phyloP scores from a whole-genome alignment of 2,797 vertebrate species.

The Etheostoma perlongum region DNA sequence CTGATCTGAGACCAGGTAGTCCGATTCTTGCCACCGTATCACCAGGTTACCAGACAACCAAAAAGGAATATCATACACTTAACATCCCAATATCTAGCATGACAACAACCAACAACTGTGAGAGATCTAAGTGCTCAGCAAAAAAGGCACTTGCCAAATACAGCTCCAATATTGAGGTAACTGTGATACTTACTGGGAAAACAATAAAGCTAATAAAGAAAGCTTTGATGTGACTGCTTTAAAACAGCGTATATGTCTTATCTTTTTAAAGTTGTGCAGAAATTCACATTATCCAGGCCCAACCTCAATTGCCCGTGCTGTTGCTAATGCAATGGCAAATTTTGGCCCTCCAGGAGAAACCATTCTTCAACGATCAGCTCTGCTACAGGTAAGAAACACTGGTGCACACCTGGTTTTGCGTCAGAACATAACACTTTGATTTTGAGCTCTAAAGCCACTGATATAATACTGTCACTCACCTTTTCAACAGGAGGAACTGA shows the following conservation, averaged over 20 bases:
- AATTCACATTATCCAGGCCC: constrained; percentile 49
- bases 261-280: constrained; percentile 65
- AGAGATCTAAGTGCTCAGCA: constrained; percentile 55
- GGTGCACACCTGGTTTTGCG: neutral
- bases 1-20: constrained; percentile 60
- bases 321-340: constrained; percentile 85
- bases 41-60: constrained; percentile 34
- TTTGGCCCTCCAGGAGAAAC: constrained; percentile 68
- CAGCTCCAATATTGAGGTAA: constrained; percentile 82
- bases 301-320: constrained; percentile 64
- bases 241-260: constrained; percentile 16
- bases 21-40: constrained; percentile 22
- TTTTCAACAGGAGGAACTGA: constrained; percentile 83
- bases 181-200: neutral
- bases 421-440: neutral
- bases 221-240: neutral
- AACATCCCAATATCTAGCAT: constrained; percentile 21
- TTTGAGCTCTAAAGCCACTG: neutral
- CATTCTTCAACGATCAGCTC: constrained; percentile 72
- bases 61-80: constrained; percentile 32
- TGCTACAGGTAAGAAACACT: constrained; percentile 78
- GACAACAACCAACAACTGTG: constrained; percentile 37
- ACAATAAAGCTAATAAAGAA: neutral
- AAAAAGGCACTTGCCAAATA: constrained; percentile 72
- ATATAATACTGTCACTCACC: neutral